A percentile compares a stretch with the other conserved stretches of the same genome.
Evolutionary conservation across 2,797 vertebrate genomes (phyloP).

Genomic region (Buphagus erythrorhynchus): DNA sequence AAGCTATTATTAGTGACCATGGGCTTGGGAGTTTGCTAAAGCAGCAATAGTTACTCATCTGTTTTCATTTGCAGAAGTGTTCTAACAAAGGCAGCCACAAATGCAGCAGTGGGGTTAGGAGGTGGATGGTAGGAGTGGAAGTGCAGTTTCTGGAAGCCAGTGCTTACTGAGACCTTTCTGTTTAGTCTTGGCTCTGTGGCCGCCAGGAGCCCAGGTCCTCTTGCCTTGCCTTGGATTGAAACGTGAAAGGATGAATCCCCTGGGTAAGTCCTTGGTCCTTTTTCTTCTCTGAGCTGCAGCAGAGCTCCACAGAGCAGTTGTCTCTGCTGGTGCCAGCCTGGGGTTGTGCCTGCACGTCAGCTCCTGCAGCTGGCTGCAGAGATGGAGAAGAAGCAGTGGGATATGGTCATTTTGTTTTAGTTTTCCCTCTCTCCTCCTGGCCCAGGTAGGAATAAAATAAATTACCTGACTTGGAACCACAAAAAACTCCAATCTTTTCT

Average conservation of each 20-base stretch:
- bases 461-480: neutral
- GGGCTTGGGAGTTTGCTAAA: constrained; percentile 69
- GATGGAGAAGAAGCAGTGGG: neutral
- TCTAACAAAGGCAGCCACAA: constrained; percentile 67
- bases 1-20: constrained; percentile 60
- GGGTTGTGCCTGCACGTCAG: neutral
- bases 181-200: constrained; percentile 37
- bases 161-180: constrained; percentile 57
- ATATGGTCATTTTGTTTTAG: neutral
- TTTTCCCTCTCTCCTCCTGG: neutral
- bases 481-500: neutral
- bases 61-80: constrained; percentile 80
- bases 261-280: constrained; percentile 74
- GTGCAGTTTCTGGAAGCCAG: constrained; percentile 53
- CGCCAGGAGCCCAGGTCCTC: neutral
- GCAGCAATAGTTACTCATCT: constrained; percentile 76
- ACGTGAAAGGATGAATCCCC: constrained; percentile 61
- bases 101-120: constrained; percentile 60
- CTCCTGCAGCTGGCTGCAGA: neutral
- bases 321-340: neutral
- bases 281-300: neutral
- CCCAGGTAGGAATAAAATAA: neutral
- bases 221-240: constrained; percentile 48
- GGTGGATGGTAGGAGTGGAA: constrained; percentile 74
- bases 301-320: neutral